Conservation (phyloP, 2,113 vertebrate species). For the Clupea harengus region DNA sequence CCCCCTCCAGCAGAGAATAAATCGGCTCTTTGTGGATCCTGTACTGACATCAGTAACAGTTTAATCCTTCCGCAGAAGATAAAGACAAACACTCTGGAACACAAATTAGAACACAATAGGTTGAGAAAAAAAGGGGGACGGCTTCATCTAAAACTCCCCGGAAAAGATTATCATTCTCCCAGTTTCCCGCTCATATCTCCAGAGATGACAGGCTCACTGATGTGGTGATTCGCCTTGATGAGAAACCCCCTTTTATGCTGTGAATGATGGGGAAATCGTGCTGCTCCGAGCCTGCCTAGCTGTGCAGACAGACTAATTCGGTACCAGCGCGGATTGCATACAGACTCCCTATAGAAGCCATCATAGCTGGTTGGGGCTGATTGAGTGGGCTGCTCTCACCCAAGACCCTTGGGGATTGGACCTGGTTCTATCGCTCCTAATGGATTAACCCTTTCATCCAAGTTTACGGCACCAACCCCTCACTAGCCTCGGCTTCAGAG, state of each 20-base stretch:
- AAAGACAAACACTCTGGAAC: no score
- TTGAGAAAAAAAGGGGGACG: neutral
- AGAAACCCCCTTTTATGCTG: neutral
- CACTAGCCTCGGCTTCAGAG: neutral
- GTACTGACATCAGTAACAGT: no score
- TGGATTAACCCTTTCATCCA: neutral
- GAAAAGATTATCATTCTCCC: neutral
- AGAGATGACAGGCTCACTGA: constrained; percentile 10
- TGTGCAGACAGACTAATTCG: neutral
- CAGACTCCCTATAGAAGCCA: neutral
- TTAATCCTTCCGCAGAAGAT: no score
- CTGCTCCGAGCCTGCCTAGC: neutral
- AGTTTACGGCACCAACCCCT: neutral
- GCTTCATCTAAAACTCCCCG: neutral
- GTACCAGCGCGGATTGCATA: neutral
- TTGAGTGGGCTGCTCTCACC: neutral
- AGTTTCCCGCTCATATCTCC: neutral
- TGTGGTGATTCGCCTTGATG: neutral
- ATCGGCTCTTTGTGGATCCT: no score
- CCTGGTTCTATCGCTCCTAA: neutral
- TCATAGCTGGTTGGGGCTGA: neutral
- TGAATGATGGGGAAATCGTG: neutral
- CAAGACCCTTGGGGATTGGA: neutral
- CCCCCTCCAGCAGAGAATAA: no score
- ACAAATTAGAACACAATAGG: neutral